A percentile compares a stretch with the other conserved stretches of the same genome.
Evolutionary conservation across 2,113 vertebrate species (phyloP).

Genomic region (Cathartes aura): DNA sequence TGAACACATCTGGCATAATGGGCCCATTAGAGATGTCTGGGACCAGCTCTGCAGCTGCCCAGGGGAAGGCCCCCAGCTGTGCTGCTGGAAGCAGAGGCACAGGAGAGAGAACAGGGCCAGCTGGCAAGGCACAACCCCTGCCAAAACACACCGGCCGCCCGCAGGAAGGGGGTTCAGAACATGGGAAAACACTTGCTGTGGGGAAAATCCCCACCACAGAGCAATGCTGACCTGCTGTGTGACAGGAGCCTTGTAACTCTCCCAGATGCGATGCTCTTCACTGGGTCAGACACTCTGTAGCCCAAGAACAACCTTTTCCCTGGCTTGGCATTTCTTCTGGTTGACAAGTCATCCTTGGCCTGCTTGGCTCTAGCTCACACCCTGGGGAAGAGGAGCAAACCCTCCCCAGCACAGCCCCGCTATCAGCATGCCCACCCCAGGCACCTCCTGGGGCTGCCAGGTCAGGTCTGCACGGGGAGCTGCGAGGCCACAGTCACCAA

Average conservation of each 20-base stretch:
- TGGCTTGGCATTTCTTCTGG: not conserved
- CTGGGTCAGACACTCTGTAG: not conserved
- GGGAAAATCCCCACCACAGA: not conserved
- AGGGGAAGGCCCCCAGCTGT: slow-evolving; percentile 15
- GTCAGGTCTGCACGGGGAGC: fast-evolving
- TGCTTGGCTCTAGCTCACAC: not conserved
- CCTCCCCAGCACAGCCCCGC: fast-evolving
- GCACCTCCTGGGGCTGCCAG: not conserved
- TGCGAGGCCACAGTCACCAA: not conserved
- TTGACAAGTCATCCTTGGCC: not conserved
- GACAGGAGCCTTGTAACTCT: not conserved
- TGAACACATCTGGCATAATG: slow-evolving; percentile 66
- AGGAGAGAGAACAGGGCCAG: not conserved
- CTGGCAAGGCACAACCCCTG: not conserved
- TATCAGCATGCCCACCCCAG: not conserved
- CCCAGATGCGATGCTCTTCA: not conserved
- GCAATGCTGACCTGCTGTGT: not conserved
- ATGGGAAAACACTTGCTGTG: not conserved
- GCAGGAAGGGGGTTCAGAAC: not conserved
- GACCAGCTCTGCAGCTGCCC: slow-evolving; percentile 36
- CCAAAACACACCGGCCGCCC: not conserved
- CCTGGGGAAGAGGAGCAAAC: not conserved
- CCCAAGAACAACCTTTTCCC: not conserved
- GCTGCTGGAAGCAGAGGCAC: slow-evolving; percentile 2
- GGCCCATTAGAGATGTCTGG: slow-evolving; percentile 48